phyloP scores from a whole-genome alignment of 2,888 invertebrate species.

The Carabus problematicus region DNA sequence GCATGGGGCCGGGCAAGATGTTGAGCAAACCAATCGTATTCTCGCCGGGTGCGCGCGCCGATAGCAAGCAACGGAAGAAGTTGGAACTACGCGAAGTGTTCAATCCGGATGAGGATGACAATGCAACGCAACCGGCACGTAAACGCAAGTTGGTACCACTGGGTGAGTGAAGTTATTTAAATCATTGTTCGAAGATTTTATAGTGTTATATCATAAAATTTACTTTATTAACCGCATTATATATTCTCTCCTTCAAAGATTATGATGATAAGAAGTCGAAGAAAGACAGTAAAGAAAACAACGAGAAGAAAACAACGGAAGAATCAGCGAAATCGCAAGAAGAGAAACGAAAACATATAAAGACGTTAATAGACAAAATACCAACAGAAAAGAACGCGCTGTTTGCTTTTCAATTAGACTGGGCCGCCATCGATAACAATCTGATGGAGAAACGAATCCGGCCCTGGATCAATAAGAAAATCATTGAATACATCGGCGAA shows the following conservation, averaged over 20 bases:
- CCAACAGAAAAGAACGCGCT: constrained; percentile 97
- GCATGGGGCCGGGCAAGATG: constrained; percentile 55
- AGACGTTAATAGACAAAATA: constrained; percentile 97
- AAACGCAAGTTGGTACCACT: constrained; percentile 82
- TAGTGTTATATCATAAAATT: not conserved
- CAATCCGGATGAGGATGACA: constrained; percentile 82
- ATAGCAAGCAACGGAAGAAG: constrained; percentile 66
- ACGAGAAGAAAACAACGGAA: constrained; percentile 59
- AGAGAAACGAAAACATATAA: constrained; percentile 95
- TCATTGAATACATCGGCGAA: constrained; percentile 99
- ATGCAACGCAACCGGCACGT: constrained; percentile 62
- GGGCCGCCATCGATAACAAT: constrained; percentile 75
- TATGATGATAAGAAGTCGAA: constrained; percentile 66
- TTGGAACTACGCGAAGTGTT: constrained; percentile 85
- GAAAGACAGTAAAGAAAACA: constrained; percentile 59
- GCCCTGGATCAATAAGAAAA: constrained; percentile 99
- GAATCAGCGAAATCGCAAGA: constrained; percentile 78
- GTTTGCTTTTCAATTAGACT: constrained; percentile 94
- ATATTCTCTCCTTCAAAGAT: constrained; percentile 57
- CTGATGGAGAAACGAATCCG: constrained; percentile 96
- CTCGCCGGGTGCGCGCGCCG: constrained; percentile 59
- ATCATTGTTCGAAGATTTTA: not conserved
- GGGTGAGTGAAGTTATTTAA: constrained; percentile 60
- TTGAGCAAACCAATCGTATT: constrained; percentile 57
- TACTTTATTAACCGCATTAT: constrained; percentile 9